Evolutionary conservation across 2,113 vertebrate genomes (phyloP).

Genomic region (Indicator indicator): DNA sequence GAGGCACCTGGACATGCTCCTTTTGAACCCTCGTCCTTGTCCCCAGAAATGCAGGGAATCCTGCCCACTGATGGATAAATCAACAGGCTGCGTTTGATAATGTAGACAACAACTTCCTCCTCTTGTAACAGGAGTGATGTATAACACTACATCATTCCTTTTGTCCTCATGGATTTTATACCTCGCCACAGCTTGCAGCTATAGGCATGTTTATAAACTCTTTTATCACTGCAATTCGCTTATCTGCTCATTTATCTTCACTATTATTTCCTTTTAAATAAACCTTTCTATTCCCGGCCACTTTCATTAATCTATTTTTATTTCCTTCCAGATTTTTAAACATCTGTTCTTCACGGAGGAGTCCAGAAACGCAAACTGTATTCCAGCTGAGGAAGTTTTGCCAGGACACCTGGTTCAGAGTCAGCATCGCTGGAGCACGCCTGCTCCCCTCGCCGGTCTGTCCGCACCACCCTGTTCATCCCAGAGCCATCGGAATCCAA

Average conservation of each 20-base stretch:
- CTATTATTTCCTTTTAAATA: not conserved
- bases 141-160: not conserved
- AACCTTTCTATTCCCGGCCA: not conserved
- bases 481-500: not conserved
- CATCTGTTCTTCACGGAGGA: not conserved
- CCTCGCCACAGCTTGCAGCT: not conserved
- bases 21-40: not conserved
- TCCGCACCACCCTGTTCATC: not conserved
- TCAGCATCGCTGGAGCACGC: not conserved
- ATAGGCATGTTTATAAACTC: not conserved
- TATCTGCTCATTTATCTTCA: not conserved
- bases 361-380: not conserved
- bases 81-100: not conserved
- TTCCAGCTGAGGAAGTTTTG: not conserved
- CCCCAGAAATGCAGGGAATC: not conserved
- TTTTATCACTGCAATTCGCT: not conserved
- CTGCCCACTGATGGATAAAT: fast-evolving
- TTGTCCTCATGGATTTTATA: not conserved
- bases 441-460: not conserved
- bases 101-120: not conserved
- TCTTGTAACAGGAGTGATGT: not conserved
- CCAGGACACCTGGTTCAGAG: not conserved
- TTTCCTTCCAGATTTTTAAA: not conserved
- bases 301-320: not conserved
- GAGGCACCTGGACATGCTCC: not conserved